Percentiles rank a stretch among this genome's conserved stretches.
These are phyloP conservation scores for Sus cebifrons DNA, from an alignment of 2,797 vertebrate genomes.

Conservation along the genomic window DNA sequence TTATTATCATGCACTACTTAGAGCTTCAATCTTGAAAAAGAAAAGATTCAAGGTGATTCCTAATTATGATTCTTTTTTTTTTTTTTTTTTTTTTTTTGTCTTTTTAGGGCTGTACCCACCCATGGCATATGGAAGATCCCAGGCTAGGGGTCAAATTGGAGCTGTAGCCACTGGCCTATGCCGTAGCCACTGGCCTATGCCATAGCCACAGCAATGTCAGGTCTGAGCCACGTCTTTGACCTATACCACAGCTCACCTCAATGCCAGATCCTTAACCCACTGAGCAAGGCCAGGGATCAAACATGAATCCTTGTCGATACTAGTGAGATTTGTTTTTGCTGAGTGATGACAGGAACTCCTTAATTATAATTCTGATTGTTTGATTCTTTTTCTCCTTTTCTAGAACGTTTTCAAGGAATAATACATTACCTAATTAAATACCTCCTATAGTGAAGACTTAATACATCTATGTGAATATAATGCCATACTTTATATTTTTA, in stretches of 20 bases:
- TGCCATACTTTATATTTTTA: background rate
- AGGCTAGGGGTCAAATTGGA: no score
- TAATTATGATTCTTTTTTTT: background rate
- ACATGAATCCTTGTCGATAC: no score
- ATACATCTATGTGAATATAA: background rate
- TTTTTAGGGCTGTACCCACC: background rate
- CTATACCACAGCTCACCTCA: no score
- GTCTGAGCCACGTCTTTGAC: no score
- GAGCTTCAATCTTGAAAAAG: background rate
- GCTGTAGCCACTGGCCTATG: no score
- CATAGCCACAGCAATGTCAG: no score
- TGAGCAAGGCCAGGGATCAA: no score
- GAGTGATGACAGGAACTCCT: no score
- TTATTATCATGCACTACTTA: background rate
- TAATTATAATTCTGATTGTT: background rate
- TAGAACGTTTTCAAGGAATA: constrained; percentile 24
- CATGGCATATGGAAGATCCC: no score
- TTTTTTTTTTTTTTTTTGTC: background rate
- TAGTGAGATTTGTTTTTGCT: no score
- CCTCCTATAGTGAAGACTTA: background rate
- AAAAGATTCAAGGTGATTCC: background rate
- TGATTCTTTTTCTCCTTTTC: constrained; percentile 10
- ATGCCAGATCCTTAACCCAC: no score
- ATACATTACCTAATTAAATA: background rate
- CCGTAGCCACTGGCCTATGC: no score